A percentile compares a stretch with the other conserved stretches of the same genome.
phyloP scores from a whole-genome alignment of 2,797 vertebrate genomes.

The Catostomus latipinnis region DNA sequence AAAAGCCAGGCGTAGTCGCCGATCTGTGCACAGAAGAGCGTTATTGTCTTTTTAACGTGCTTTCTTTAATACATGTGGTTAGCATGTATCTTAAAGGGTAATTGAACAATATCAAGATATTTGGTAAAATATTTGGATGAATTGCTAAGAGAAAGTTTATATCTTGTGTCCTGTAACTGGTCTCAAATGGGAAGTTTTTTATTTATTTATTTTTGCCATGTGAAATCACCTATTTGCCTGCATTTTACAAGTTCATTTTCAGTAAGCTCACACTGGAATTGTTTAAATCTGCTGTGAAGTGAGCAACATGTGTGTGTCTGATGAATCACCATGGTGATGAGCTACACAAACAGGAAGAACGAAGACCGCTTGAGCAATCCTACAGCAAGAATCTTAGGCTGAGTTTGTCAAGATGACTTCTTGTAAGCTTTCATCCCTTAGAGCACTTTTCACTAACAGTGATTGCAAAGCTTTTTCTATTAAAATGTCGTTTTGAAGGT shows the following conservation, averaged over 20 bases:
- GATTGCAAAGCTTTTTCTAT: neutral
- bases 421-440: neutral
- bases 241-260: no score
- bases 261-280: no score
- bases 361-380: neutral
- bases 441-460: neutral
- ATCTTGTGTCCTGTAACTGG: no score
- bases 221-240: no score
- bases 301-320: neutral
- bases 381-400: no score
- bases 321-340: conserved; percentile 20
- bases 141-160: no score
- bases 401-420: neutral
- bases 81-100: neutral
- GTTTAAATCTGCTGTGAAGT: neutral
- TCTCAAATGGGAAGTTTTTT: no score
- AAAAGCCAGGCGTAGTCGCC: neutral
- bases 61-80: neutral
- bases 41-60: neutral
- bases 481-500: neutral
- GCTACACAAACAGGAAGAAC: neutral
- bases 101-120: no score
- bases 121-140: no score
- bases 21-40: neutral
- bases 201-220: no score